Base-by-base conservation (phyloP, 1,140 invertebrate species). In the Stratiolaelaps scimitus region DNA sequence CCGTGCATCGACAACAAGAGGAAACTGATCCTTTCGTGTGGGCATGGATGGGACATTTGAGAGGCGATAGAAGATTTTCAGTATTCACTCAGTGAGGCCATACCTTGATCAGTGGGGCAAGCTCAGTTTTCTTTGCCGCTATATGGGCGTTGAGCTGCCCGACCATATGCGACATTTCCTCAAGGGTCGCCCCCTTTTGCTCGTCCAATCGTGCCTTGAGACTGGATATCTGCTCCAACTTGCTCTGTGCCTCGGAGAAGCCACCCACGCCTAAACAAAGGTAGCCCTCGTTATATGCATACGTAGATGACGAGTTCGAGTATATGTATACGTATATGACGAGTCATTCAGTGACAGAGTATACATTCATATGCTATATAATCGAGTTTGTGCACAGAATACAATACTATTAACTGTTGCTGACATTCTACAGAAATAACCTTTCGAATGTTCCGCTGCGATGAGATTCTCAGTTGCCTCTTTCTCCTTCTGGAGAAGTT, bases 91-190 rank as follows among this genome's bases (percentile, higher is more conserved):
- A 85, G 72, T 4, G 83, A 82, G 2, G 81, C 79, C n/a, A n/a
- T n/a, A 66, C 79, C 75, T 82, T 83, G 47, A 85, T 79, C 1
- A 85, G 72, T 4, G 83, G 82, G 2, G 81, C 79, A 19, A 86
- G 71, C 68, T 80, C 76, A 15, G 76, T 75, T 70, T 83, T 83
- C 66, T 82, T 79, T 20, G 76, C 72, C 0, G 76, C 76, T 64
- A 85, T 80, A 64, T 79, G 78, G 2, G 75, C 74, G 43, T 77
- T 79, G 2, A 85, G 73, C 67, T 82, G 75, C 13, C 73, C 71
- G 0, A 82, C 80, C 72, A 82, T 77, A 13, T 75, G 71, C 4
- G 80, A 79, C 73, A 83, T 82, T 69, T 83, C 79, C 64, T 82
- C 79, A 40, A 82, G 71, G 43, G 79, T 80, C 40, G 78, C 72